These are phyloP conservation scores for Calephelis virginiensis DNA, from an alignment of 1,140 invertebrate species.

Conservation along the genomic window DNA sequence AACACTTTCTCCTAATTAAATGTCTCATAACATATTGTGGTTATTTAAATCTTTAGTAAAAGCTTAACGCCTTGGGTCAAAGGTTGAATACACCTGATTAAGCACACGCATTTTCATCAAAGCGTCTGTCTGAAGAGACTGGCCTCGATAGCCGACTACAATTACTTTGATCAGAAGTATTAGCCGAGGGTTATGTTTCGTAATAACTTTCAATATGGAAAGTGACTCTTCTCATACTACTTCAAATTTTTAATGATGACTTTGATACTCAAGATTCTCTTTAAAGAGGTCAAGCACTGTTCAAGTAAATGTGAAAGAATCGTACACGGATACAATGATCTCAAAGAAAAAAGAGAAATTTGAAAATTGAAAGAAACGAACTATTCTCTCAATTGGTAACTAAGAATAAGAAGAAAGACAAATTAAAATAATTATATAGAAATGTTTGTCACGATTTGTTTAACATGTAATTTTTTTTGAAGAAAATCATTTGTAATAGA, in stretches of 20 bases:
- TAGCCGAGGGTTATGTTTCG: neutral
- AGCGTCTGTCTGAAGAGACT: neutral
- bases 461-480: too few relatives aligned
- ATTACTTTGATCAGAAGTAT: constrained; percentile 5
- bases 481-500: too few relatives aligned
- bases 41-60: neutral
- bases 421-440: too few relatives aligned
- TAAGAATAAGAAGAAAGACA: too few relatives aligned
- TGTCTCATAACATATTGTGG: neutral
- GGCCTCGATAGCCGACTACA: neutral
- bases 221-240: neutral
- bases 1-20: constrained; percentile 3
- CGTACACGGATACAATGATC: too few relatives aligned
- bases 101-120: constrained; percentile 1
- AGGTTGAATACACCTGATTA: constrained; percentile 6
- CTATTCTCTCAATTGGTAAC: too few relatives aligned
- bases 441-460: too few relatives aligned
- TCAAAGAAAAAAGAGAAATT: too few relatives aligned
- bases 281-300: neutral
- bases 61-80: neutral
- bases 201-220: constrained; percentile 16
- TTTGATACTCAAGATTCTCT: neutral
- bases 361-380: too few relatives aligned
- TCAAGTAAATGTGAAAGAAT: neutral
- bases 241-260: constrained; percentile 1